Conservation (phyloP, 2,113 vertebrate genomes). For the Gymnorhina tibicen region DNA sequence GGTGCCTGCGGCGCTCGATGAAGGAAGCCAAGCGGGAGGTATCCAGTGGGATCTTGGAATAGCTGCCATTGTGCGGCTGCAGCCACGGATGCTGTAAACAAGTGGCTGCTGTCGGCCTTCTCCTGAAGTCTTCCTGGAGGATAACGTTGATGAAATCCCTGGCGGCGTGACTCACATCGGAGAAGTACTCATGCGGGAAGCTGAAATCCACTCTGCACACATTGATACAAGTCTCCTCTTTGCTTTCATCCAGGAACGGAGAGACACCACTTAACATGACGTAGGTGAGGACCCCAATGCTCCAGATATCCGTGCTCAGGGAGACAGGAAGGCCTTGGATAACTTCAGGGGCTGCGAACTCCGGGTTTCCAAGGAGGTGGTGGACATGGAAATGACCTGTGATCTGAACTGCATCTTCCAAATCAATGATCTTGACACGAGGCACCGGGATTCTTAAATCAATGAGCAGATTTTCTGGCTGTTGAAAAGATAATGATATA, state of each 20-base stretch:
- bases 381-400: constrained; percentile 90
- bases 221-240: constrained; percentile 95
- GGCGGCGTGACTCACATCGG: constrained; percentile 85
- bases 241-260: constrained; percentile 94
- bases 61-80: constrained; percentile 83
- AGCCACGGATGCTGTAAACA: constrained; percentile 97
- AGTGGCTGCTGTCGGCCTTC: constrained; percentile 83
- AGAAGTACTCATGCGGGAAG: constrained; percentile 92
- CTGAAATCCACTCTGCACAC: constrained; percentile 96
- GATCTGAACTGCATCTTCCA: constrained; percentile 93
- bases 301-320: constrained; percentile 91
- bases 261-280: constrained; percentile 96
- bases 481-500: neutral
- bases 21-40: constrained; percentile 89
- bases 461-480: constrained; percentile 98
- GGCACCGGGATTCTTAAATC: constrained; percentile 86
- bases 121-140: constrained; percentile 89
- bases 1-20: constrained; percentile 90
- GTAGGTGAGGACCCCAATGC: constrained; percentile 89
- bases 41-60: constrained; percentile 91
- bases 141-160: constrained; percentile 87
- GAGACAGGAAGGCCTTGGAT: constrained; percentile 92
- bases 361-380: constrained; percentile 90
- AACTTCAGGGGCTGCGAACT: constrained; percentile 95
- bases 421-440: constrained; percentile 88